Evolutionary conservation across 2,113 vertebrate genomes (phyloP).

Genomic region (Colaptes auratus): DNA sequence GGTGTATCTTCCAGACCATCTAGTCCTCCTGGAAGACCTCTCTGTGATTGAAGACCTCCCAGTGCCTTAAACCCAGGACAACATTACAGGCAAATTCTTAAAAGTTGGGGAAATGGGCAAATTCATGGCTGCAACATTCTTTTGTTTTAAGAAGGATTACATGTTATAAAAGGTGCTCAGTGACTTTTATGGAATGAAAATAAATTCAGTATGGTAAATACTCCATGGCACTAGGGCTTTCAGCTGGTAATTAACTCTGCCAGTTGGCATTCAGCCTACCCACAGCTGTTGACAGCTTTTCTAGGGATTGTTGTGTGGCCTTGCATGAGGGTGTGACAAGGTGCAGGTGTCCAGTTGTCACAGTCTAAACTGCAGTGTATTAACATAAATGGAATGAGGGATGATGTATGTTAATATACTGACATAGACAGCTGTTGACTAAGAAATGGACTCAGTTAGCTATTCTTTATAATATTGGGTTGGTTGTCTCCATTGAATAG

Average conservation of each 20-base stretch:
- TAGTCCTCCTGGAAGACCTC: no score
- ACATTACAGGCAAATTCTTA: not conserved
- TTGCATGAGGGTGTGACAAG: not conserved
- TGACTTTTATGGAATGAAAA: not conserved
- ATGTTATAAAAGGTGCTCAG: not conserved
- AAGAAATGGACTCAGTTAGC: not conserved
- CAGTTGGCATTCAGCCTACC: not conserved
- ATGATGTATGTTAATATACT: not conserved
- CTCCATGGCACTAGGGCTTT: not conserved
- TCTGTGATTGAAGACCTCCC: no score
- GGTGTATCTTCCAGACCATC: no score
- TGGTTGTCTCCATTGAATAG: not conserved
- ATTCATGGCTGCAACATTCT: not conserved
- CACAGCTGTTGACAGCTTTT: not conserved
- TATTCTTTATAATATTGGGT: not conserved
- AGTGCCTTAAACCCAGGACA: no score
- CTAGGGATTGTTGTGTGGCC: not conserved
- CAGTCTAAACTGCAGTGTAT: not conserved
- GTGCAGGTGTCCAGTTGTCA: not conserved
- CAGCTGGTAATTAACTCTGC: not conserved
- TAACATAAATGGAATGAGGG: not conserved
- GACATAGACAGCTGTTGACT: not conserved
- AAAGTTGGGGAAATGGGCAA: not conserved
- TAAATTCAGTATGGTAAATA: not conserved
- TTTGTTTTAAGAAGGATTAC: not conserved